Base-by-base conservation (phyloP, 2,797 vertebrate species). In the Sebastes jordani region DNA sequence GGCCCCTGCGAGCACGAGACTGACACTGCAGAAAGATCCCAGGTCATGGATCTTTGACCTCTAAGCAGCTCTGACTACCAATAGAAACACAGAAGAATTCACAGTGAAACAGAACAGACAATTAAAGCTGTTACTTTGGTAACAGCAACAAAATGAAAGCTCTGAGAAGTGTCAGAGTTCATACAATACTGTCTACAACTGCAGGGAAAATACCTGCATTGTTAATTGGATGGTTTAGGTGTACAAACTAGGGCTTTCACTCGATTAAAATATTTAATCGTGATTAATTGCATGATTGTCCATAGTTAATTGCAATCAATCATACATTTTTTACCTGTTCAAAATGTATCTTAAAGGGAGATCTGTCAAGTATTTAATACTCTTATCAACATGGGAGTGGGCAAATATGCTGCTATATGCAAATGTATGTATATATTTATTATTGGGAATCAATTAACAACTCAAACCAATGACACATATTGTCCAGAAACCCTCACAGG, bases 41-140 rank as follows among this genome's bases (percentile, higher is more conserved):
- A 70, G 81, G 64, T 87, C 70, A 81, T 27, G 42, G 64, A 83
- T 76, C 30, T 89, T 80, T 90, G 76, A 88, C 77, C 82, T 86
- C 22, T 52, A 6, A 72, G 73, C 71, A 56, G 23, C n/a, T 64
- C 56, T 71, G 46, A 71, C 63, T 25, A 74, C 74, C 27, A 42
- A 68, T 59, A 62, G 63, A 64, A 71, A 81, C 18, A 4, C 11
- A 16, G 62, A 62, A 55, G 36, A 80, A 78, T 76, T 78, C 74
- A 82, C 64, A 78, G 36, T 32, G 25, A 69, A 82, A 49, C 52
- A 72, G 34, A 76, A 55, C 29, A 63, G 65, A 70, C 58, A 83
- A 55, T 71, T 78, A 67, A 69, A 65, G 54, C 11, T 4, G 8
- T 46, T 65, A 20, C 27, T 65, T 46, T 11, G 6, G 18, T 16